A percentile compares a stretch with the other conserved stretches of the same genome.
Conservation (phyloP, 2,888 invertebrate species). For the Scelioninae gen. 2 region DNA sequence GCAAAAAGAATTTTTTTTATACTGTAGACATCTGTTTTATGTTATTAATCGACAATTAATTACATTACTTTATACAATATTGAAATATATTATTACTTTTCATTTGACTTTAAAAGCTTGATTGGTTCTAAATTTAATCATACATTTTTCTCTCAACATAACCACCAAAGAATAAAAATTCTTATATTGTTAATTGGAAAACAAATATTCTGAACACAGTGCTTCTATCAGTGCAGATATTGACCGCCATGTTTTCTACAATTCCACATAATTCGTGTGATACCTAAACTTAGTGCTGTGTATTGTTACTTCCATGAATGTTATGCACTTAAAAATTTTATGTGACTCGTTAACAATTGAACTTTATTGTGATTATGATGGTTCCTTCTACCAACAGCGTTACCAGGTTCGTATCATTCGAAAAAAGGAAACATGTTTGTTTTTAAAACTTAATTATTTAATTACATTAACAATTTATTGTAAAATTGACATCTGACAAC, state of each 20-base stretch:
- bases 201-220: slow-evolving; percentile 23
- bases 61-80: too few relatives aligned
- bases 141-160: too few relatives aligned
- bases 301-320: slow-evolving; percentile 46
- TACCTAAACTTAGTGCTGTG: slow-evolving; percentile 48
- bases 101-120: too few relatives aligned
- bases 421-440: too few relatives aligned
- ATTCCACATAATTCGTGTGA: slow-evolving; percentile 49
- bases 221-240: slow-evolving; percentile 36
- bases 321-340: slow-evolving; percentile 47
- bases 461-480: too few relatives aligned
- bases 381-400: slow-evolving; percentile 36
- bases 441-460: too few relatives aligned
- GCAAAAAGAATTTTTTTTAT: too few relatives aligned
- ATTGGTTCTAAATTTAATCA: not conserved
- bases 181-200: slow-evolving; percentile 1
- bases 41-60: too few relatives aligned
- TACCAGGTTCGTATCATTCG: slow-evolving; percentile 43
- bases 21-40: too few relatives aligned
- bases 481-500: too few relatives aligned
- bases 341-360: slow-evolving; percentile 46
- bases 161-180: too few relatives aligned
- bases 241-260: slow-evolving; percentile 42
- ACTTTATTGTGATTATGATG: slow-evolving; percentile 51
- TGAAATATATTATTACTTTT: too few relatives aligned